phyloP scores from a whole-genome alignment of 2,797 vertebrate species.

The Meriones psammophilus region DNA sequence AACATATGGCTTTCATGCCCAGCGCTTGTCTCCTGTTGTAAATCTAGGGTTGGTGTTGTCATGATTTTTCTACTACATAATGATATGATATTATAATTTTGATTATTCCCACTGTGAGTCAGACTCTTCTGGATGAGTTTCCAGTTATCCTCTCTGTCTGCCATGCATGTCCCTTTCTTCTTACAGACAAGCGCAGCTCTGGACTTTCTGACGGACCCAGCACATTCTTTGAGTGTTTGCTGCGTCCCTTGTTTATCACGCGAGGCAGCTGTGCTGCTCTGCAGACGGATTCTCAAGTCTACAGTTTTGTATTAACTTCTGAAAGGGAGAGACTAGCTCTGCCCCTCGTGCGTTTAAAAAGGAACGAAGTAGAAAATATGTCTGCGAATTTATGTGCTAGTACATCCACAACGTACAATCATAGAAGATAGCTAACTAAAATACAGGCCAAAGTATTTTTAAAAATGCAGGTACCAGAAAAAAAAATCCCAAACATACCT shows the following conservation, averaged over 20 bases:
- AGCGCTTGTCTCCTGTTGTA: neutral
- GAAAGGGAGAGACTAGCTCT: slow-evolving; percentile 9
- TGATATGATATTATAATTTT: neutral
- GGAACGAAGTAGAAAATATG: neutral
- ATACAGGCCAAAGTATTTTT: neutral
- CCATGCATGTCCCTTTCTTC: neutral
- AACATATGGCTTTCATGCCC: neutral
- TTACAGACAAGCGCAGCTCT: neutral
- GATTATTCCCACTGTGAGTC: neutral
- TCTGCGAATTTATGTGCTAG: neutral
- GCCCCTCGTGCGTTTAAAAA: slow-evolving; percentile 22
- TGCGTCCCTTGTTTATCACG: slow-evolving; percentile 52
- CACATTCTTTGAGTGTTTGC: neutral
- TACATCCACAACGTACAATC: neutral
- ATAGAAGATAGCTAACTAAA: neutral
- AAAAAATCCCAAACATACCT: neutral
- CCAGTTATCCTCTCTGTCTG: neutral
- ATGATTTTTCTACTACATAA: neutral
- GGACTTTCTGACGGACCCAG: slow-evolving; percentile 60
- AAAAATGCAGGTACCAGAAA: slow-evolving; percentile 4
- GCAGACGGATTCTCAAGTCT: slow-evolving; percentile 56
- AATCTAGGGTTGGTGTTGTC: neutral
- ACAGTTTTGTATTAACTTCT: slow-evolving; percentile 27
- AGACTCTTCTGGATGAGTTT: neutral
- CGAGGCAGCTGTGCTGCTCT: slow-evolving; percentile 56